Evolutionary conservation across 1,140 invertebrate genomes (phyloP), one percentile per base, ranked within the genome.

Genomic region (Drosophila willistoni): DNA sequence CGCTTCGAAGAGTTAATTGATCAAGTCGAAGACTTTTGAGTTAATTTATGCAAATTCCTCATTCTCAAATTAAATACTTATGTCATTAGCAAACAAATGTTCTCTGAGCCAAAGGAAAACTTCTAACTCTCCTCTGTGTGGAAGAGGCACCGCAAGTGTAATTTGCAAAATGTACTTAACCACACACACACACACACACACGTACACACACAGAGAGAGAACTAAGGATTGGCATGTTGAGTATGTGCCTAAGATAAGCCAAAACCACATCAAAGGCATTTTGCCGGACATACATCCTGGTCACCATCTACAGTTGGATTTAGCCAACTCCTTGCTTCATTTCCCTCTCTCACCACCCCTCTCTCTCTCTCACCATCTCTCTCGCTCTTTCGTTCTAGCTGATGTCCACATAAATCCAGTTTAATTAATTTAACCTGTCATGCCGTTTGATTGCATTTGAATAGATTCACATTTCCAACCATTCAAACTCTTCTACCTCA

Each of bases 381-480:
- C 12, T 13, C 36, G 10, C 36, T 13, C 36, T 39, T 5, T 39
- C 36, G 10, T 39, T 12, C 4, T 39, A 44, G 42, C 25, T 14
- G 56, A 60, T 60, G 59, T 47, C 65, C 65, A 76, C 81, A 85
- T 81, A 81, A 85, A 85, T 85, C 74, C 70, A 68, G 71, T 77
- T 85, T 86, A 85, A 86, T 85, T 85, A 85, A 85, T 85, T 85
- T 85, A 81, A 86, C 74, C 75, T 85, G 82, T 86, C 82, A 86
- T 79, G 74, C 68, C 68, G 63, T 85, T 81, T 71, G 78, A 86
- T 78, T 86, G 73, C 65, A 71, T 71, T 78, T 81, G 71, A 68
- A 76, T 76, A 61, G 60, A 73, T 76, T 76, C 65, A 70, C 60
- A 47, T 17, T 47, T 47, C 36, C 36, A 10, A 0, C 10, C 14